Evolutionary conservation across 2,888 invertebrate genomes (phyloP).

Genomic region (Anarsia innoxiella): DNA sequence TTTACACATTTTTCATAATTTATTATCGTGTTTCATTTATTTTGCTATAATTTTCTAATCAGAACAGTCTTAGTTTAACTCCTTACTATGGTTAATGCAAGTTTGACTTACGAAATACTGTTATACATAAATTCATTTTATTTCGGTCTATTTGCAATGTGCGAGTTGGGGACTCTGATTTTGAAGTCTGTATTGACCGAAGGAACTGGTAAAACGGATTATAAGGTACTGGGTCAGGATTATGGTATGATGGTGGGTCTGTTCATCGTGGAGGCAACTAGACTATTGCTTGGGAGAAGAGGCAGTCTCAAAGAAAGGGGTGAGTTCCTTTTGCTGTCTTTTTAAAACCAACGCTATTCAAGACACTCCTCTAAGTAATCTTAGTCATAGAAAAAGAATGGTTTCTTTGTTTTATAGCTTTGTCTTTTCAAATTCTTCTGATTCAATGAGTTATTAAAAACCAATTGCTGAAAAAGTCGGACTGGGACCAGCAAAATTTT

Average conservation of each 20-base stretch:
- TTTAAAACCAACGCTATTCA: too few species aligned
- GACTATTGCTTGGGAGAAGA: slow-evolving; percentile 89
- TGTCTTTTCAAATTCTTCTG: too few species aligned
- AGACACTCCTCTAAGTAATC: too few species aligned
- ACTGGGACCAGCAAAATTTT: too few species aligned
- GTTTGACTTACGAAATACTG: slow-evolving; percentile 88
- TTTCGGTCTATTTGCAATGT: slow-evolving; percentile 88
- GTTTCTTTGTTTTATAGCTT: too few species aligned
- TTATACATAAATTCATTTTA: slow-evolving; percentile 91
- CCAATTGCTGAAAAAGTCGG: too few species aligned
- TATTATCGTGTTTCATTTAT: background rate
- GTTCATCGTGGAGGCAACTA: slow-evolving; percentile 84
- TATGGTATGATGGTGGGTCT: slow-evolving; percentile 85
- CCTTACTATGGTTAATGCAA: slow-evolving; percentile 79
- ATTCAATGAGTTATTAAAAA: too few species aligned
- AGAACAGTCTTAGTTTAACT: slow-evolving; percentile 1
- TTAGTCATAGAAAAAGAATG: too few species aligned
- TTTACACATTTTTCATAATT: slow-evolving; percentile 7
- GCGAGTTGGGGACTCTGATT: slow-evolving; percentile 85
- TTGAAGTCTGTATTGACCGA: slow-evolving; percentile 82
- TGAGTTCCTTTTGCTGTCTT: too few species aligned
- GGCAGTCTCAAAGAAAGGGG: slow-evolving; percentile 89
- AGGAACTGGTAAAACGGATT: slow-evolving; percentile 46
- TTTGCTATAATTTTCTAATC: background rate
- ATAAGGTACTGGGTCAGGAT: slow-evolving; percentile 83